These are phyloP conservation scores for Dipus sagitta DNA, from an alignment of 2,797 vertebrate genomes.

Conservation along the genomic window DNA sequence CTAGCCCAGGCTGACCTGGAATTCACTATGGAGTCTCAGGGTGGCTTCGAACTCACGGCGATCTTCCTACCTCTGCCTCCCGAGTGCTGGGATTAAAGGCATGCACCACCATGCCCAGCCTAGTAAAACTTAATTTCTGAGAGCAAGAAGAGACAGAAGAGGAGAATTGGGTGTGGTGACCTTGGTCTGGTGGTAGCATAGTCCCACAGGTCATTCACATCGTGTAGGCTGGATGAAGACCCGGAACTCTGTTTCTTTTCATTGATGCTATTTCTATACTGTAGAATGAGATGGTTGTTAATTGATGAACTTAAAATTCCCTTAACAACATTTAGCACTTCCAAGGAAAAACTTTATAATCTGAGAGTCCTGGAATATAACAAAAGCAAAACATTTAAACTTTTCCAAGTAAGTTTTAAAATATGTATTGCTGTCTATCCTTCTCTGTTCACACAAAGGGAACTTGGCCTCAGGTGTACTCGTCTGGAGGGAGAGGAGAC, in stretches of 20 bases:
- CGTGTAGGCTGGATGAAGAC: background rate
- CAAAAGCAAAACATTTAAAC: constrained; percentile 37
- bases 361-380: constrained; percentile 33
- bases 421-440: background rate
- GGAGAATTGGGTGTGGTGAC: background rate
- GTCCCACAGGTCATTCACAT: background rate
- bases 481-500: constrained; percentile 30
- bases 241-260: constrained; percentile 7
- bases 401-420: constrained; percentile 39
- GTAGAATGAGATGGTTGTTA: background rate
- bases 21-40: no score
- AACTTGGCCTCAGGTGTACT: constrained; percentile 66
- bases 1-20: no score
- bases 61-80: no score
- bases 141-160: no score
- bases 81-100: no score
- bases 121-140: no score
- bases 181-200: background rate
- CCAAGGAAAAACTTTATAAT: constrained; percentile 41
- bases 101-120: no score
- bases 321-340: background rate
- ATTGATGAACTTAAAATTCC: constrained; percentile 24
- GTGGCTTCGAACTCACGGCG: no score
- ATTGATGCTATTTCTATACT: background rate
- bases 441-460: constrained; percentile 64